Conservation (phyloP, 2,113 vertebrate species). For the Speoplatyrhinus poulsoni region DNA sequence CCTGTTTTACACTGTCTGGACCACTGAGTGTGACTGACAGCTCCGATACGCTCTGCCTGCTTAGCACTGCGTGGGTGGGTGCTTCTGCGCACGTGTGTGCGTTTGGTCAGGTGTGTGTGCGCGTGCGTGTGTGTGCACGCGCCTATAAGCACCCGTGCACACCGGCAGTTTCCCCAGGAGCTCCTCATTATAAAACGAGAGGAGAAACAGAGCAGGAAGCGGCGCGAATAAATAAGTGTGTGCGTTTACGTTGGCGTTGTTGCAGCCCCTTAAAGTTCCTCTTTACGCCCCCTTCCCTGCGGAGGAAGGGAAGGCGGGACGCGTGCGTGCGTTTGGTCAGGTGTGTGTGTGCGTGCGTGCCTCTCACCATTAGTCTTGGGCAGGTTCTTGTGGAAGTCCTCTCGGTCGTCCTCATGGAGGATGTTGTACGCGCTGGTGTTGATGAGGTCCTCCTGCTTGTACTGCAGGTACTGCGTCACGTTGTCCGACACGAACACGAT, state of each 20-base stretch:
- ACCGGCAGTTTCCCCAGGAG: constrained; percentile 51
- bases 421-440: constrained; percentile 93
- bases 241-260: constrained; percentile 38
- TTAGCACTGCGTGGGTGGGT: constrained; percentile 61
- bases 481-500: constrained; percentile 97
- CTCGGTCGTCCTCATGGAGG: constrained; percentile 90
- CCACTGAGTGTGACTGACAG: constrained; percentile 75
- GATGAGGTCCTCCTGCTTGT: constrained; percentile 94
- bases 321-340: background rate
- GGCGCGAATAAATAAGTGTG: constrained; percentile 57
- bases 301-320: background rate
- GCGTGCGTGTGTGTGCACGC: constrained; percentile 5
- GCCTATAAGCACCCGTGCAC: constrained; percentile 45
- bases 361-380: constrained; percentile 88
- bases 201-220: constrained; percentile 25
- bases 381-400: constrained; percentile 94
- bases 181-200: constrained; percentile 55
- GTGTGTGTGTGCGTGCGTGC: background rate
- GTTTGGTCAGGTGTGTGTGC: constrained; percentile 57
- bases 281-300: constrained; percentile 10
- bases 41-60: constrained; percentile 65
- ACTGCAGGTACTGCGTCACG: constrained; percentile 92
- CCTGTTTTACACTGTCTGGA: constrained; percentile 71
- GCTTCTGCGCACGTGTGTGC: constrained; percentile 45
- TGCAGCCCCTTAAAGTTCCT: constrained; percentile 46